Conservation (phyloP, 2,888 invertebrate genomes). For the Erebia ligea region DNA sequence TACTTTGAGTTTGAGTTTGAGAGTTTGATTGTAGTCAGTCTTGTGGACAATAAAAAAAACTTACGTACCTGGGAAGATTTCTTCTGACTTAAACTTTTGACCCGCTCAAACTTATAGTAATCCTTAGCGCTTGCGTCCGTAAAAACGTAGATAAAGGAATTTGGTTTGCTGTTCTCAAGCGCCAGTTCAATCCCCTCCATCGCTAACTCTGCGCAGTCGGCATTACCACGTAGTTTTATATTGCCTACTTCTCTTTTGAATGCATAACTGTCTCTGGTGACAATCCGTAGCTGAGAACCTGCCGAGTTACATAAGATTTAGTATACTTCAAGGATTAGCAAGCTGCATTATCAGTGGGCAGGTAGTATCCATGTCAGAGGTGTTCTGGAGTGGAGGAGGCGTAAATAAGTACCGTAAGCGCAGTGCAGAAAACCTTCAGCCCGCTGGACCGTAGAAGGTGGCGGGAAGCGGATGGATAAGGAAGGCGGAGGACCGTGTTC, state of each 20-base stretch:
- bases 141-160: constrained; percentile 64
- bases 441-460: no score
- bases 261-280: constrained; percentile 48
- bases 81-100: constrained; percentile 53
- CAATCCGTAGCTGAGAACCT: constrained; percentile 46
- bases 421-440: no score
- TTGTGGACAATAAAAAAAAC: background rate
- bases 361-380: no score
- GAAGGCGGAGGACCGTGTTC: no score
- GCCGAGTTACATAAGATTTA: constrained; percentile 30
- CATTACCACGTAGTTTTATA: constrained; percentile 49
- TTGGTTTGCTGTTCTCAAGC: constrained; percentile 52
- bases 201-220: constrained; percentile 60
- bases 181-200: constrained; percentile 60
- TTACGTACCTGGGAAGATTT: constrained; percentile 50
- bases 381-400: no score
- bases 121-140: constrained; percentile 68
- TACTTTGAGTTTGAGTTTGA: no score
- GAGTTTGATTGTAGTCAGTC: no score
- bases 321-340: no score
- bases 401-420: no score
- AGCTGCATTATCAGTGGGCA: no score
- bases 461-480: no score
- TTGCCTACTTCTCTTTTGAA: constrained; percentile 49
- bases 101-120: constrained; percentile 40